phyloP scores from a whole-genome alignment of 2,113 vertebrate species.

The Chaetorhynchus papuensis region DNA sequence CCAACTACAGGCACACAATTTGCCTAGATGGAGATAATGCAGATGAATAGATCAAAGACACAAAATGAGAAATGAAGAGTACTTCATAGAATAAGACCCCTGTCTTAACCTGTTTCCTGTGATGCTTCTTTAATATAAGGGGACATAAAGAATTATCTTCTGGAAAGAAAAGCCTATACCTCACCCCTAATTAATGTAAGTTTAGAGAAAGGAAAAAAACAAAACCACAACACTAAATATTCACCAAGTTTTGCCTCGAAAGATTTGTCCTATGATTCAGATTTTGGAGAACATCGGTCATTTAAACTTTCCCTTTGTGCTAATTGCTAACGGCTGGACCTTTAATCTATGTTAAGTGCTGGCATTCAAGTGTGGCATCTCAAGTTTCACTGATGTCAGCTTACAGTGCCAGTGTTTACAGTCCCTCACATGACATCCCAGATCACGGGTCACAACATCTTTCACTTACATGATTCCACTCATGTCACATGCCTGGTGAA shows the following conservation, averaged over 20 bases:
- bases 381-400: not conserved
- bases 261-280: not conserved
- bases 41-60: not conserved
- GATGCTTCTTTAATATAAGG: not conserved
- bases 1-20: not conserved
- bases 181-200: not conserved
- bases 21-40: not conserved
- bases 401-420: not conserved
- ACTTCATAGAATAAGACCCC: not conserved
- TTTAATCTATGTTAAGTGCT: not conserved
- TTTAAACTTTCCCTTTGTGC: not conserved
- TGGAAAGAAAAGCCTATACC: not conserved
- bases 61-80: not conserved
- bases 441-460: not conserved
- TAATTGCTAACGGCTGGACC: not conserved
- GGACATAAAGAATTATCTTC: not conserved
- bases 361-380: not conserved
- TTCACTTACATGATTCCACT: not conserved
- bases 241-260: not conserved
- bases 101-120: not conserved
- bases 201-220: not conserved
- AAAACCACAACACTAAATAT: not conserved
- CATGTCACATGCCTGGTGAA: not conserved
- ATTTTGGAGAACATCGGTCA: not conserved
- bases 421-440: not conserved